Evolutionary conservation across 2,888 invertebrate species (phyloP).

Genomic region (Cancer borealis): DNA sequence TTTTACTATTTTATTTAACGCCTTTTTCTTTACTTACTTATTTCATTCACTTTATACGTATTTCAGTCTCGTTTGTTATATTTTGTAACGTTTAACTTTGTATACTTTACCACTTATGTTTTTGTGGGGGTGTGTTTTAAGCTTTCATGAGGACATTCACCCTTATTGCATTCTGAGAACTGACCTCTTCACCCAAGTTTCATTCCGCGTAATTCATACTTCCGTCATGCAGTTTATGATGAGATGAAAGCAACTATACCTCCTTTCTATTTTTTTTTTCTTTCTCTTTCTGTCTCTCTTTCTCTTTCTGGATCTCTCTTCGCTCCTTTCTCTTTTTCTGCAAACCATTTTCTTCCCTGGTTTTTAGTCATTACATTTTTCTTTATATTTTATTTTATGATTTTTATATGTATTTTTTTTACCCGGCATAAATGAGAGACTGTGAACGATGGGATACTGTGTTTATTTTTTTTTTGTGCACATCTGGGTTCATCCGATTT

Average conservation of each 20-base stretch:
- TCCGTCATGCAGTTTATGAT: not conserved
- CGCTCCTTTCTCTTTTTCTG: not conserved
- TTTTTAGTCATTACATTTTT: not conserved
- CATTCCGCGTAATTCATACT: not conserved
- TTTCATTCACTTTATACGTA: not conserved
- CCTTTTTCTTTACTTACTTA: not conserved
- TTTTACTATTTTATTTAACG: no score
- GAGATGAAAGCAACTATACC: not conserved
- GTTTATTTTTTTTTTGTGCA: no score
- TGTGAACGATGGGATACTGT: not conserved
- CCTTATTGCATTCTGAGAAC: not conserved
- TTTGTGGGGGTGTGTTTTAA: not conserved
- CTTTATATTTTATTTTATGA: not conserved
- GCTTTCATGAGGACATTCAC: not conserved
- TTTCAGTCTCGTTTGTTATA: not conserved
- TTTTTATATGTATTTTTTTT: not conserved
- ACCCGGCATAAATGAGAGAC: not conserved
- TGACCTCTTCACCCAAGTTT: not conserved
- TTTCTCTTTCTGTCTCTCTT: not conserved
- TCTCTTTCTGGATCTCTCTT: not conserved
- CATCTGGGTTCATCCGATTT: no score
- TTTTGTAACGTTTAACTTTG: not conserved
- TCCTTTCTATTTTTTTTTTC: not conserved
- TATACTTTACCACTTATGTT: not conserved
- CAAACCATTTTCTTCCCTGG: not conserved